Evolutionary conservation across 2,113 vertebrate genomes (phyloP), one percentile per base, ranked within the genome.

Genomic region (Bos taurus): DNA sequence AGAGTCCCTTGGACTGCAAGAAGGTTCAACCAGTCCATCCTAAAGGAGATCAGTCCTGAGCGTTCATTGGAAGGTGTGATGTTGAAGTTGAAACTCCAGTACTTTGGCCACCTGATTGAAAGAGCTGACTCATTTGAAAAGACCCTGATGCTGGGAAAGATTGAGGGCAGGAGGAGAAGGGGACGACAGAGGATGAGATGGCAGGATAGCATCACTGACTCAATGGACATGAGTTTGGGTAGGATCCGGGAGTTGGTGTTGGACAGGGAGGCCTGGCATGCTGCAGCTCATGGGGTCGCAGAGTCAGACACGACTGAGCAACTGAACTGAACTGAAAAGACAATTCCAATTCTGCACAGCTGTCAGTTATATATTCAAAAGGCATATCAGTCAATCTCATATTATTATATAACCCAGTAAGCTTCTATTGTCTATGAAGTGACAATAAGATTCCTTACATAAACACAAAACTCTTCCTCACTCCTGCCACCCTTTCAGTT

Each of bases 221-320:
- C 30, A 30, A 33, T 8, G 62, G 30, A 64, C 62, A 33, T 17
- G 62, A 33, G 15, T 15, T 33, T 33, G 28, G 13, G 28, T 62
- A 28, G 5, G 28, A 1, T 62, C 28, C 0, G 0, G 60, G 60
- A 3, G 1, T 7, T 62, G 60, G 6, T 62, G 28, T 7, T 62
- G 14, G 14, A 33, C 28, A 16, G 28, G 28, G 14, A 62, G 14
- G 30, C 60, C 13, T 64, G 15, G 6, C 3, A 0, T 64, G 30
- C 62, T n/a, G 62, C 7, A 4, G 2, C 3, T 17, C 30, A n/a
- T 16, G 3, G 30, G 15, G 3, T 4, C 0, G 1, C 62, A 64
- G 15, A 33, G 7, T 62, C 3, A 1, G 28, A 62, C 28, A 62
- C 1, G 1, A 33, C 28, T 7, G 14, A 62, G 60, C 0, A 14